Evolutionary conservation across 1,140 invertebrate genomes (phyloP).

Genomic region (Pogonognathellus flavescens): DNA sequence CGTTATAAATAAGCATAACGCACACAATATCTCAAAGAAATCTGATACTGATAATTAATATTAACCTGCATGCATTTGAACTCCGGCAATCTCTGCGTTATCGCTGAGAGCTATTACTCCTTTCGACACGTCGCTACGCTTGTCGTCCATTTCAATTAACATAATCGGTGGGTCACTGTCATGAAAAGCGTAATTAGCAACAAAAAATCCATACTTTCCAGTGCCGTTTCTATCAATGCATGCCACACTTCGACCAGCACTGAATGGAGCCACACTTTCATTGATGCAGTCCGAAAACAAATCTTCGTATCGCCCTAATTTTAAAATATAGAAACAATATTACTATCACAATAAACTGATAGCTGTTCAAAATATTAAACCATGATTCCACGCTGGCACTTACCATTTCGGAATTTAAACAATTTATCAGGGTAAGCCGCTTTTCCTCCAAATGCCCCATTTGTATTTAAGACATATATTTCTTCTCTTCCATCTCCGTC

Average conservation of each 20-base stretch:
- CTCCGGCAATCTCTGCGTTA: constrained; percentile 2
- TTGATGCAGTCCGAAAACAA: not conserved
- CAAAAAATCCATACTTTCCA: constrained; percentile 18
- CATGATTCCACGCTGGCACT: too few relatives aligned
- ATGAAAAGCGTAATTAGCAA: not conserved
- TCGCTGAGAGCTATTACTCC: not conserved
- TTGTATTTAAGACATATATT: constrained; percentile 31
- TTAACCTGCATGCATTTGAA: not conserved
- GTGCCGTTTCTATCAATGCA: constrained; percentile 16
- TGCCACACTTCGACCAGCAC: constrained; percentile 18
- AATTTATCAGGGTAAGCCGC: not conserved
- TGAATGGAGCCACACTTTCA: not conserved
- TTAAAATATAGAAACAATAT: not conserved
- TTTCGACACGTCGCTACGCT: not conserved
- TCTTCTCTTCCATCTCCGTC: constrained; percentile 15
- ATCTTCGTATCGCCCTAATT: constrained; percentile 5
- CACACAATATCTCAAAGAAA: too few relatives aligned
- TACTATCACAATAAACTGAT: too few relatives aligned
- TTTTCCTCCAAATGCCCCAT: constrained; percentile 23
- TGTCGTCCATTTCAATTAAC: constrained; percentile 30
- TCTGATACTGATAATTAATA: too few relatives aligned
- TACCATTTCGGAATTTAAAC: constrained; percentile 39
- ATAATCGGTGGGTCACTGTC: not conserved
- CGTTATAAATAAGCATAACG: too few relatives aligned
- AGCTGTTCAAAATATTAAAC: too few relatives aligned